phyloP scores from a whole-genome alignment of 2,888 invertebrate species.

The Bruchidius siliquastri region DNA sequence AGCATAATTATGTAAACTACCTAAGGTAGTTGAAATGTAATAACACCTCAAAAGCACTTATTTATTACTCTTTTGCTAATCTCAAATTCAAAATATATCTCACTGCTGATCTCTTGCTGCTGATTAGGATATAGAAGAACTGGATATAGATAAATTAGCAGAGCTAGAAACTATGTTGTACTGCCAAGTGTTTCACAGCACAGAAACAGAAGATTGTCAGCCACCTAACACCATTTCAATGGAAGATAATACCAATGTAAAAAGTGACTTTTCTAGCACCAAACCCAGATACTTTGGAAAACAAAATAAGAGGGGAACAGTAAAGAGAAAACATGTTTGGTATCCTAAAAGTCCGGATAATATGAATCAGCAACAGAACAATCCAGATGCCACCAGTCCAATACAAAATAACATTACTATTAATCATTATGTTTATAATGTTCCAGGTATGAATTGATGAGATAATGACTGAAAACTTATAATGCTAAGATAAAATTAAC shows the following conservation, averaged over 20 bases:
- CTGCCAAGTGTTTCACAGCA: background rate
- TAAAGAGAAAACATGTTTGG: background rate
- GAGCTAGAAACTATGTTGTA: background rate
- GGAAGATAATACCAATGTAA: background rate
- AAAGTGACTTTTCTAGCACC: background rate
- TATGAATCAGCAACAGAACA: background rate
- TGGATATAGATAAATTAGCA: background rate
- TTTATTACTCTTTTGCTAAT: no score
- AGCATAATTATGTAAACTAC: no score
- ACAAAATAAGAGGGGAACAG: background rate
- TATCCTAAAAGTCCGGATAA: background rate
- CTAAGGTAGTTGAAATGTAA: no score
- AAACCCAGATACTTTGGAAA: background rate
- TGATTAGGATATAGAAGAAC: background rate
- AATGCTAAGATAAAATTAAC: no score
- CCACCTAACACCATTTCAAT: background rate
- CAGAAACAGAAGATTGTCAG: background rate
- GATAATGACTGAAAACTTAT: no score
- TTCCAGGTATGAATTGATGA: background rate
- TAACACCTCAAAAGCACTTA: no score
- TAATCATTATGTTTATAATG: background rate
- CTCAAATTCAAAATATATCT: no score
- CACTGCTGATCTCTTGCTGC: background rate
- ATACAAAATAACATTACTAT: background rate
- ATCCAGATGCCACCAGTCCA: background rate